A percentile compares a stretch with the other conserved stretches of the same genome.
Evolutionary conservation across 1,140 invertebrate genomes (phyloP).

Genomic region (Antheraea pernyi): DNA sequence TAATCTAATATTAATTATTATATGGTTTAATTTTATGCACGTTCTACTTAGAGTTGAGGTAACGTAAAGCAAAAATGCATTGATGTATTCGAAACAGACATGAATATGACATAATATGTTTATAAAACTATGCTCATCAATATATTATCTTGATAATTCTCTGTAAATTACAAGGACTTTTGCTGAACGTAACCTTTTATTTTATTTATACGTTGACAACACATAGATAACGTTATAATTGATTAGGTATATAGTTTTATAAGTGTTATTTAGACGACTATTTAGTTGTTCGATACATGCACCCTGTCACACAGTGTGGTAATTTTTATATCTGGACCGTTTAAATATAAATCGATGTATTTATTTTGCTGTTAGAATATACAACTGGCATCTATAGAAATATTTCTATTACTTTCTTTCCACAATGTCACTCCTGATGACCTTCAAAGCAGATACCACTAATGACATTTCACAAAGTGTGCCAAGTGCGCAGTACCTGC

Average conservation of each 20-base stretch:
- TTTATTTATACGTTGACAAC: constrained; percentile 15
- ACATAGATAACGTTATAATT: neutral
- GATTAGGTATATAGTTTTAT: constrained; percentile 17
- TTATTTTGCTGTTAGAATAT: neutral
- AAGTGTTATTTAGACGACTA: constrained; percentile 11
- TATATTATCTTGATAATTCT: too few species aligned
- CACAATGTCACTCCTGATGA: constrained; percentile 17
- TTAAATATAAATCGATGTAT: neutral
- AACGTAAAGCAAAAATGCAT: constrained; percentile 6
- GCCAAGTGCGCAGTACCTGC: constrained; percentile 70
- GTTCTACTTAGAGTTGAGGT: neutral
- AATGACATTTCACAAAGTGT: constrained; percentile 67
- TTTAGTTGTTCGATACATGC: constrained; percentile 61
- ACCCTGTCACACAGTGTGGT: constrained; percentile 74
- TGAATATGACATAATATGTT: neutral
- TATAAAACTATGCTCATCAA: too few species aligned
- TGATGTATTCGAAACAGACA: neutral
- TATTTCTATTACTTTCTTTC: constrained; percentile 1
- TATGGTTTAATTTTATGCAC: constrained; percentile 7
- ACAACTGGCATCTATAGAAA: neutral
- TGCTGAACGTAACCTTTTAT: constrained; percentile 1
- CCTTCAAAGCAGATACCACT: constrained; percentile 34
- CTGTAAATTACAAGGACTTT: neutral
- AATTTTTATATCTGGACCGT: neutral
- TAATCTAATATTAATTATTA: neutral